These are phyloP conservation scores for Ancistrus triradiatus DNA, from an alignment of 2,113 vertebrate species.

Conservation along the genomic window DNA sequence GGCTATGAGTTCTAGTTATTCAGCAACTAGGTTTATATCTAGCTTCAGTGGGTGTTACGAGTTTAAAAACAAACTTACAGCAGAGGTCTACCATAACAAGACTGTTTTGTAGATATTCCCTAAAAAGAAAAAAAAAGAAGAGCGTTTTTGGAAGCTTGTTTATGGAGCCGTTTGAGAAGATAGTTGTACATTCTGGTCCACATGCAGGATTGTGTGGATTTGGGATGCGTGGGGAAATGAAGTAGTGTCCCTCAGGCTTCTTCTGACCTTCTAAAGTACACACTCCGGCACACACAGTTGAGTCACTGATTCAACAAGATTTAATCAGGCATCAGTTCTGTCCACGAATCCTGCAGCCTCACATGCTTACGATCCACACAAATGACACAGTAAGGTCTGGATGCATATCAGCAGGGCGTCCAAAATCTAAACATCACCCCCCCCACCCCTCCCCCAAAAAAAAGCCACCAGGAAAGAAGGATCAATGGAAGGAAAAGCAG, in stretches of 20 bases:
- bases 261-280: conserved; percentile 49
- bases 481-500: conserved; percentile 53
- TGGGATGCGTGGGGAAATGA: not conserved
- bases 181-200: conserved; percentile 26
- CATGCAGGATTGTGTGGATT: conserved; percentile 19
- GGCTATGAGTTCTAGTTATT: conserved; percentile 13
- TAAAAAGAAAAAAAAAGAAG: too few relatives aligned
- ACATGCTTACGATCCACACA: not conserved
- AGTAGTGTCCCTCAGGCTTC: conserved; percentile 36
- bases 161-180: not conserved
- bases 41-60: conserved; percentile 4
- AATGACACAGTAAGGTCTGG: not conserved
- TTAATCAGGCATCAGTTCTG: not conserved
- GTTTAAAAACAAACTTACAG: conserved; percentile 4
- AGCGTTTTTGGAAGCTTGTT: too few relatives aligned
- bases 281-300: conserved; percentile 6
- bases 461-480: too few relatives aligned
- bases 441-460: too few relatives aligned
- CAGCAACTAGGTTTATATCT: not conserved
- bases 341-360: not conserved
- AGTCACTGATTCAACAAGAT: not conserved
- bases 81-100: too few relatives aligned
- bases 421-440: not conserved
- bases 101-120: too few relatives aligned
- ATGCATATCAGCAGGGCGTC: not conserved